Percentiles rank a stretch among this genome's conserved stretches.
phyloP scores from a whole-genome alignment of 2,888 invertebrate species.

The Punctoribates punctum region DNA sequence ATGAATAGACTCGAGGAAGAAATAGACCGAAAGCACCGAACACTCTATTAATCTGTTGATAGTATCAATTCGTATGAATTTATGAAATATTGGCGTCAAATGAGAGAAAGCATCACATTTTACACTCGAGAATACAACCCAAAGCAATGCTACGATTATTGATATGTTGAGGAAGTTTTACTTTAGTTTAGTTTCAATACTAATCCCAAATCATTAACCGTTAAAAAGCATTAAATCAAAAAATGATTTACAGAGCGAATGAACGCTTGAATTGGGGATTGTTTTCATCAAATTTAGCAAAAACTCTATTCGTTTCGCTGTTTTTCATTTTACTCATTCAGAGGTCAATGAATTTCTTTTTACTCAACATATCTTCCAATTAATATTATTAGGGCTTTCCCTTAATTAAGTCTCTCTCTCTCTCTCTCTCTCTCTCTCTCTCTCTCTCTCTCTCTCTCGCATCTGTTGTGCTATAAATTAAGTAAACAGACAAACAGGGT shows the following conservation, averaged over 20 bases:
- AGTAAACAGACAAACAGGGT: no score
- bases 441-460: no score
- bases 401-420: no score
- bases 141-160: background rate
- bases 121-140: background rate
- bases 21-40: background rate
- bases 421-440: no score
- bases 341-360: constrained; percentile 5
- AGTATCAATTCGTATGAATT: no score
- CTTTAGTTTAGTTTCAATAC: background rate
- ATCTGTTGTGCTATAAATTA: no score
- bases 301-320: background rate
- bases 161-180: background rate
- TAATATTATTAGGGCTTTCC: no score
- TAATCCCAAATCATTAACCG: background rate
- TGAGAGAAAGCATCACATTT: background rate
- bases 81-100: background rate
- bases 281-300: background rate
- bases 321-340: background rate
- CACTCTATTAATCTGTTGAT: background rate
- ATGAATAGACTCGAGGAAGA: background rate
- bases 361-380: background rate
- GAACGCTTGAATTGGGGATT: background rate
- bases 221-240: background rate
- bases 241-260: constrained; percentile 18